Base-by-base conservation (phyloP, 1,140 invertebrate genomes). In the Onthophagus taurus region DNA sequence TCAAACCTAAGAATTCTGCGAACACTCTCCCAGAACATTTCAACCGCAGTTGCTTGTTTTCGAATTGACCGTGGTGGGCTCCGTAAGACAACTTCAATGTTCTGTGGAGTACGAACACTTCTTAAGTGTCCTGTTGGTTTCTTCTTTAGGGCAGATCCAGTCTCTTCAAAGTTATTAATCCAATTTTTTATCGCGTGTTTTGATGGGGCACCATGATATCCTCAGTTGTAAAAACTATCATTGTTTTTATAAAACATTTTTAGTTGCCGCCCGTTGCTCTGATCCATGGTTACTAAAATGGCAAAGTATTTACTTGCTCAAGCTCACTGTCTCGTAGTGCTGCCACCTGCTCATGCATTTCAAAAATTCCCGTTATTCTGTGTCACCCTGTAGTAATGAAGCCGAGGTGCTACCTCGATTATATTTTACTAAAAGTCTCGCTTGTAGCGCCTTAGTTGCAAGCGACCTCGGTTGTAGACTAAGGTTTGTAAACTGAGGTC, bases 131-230 rank as follows among this genome's bases (percentile, higher is more conserved):
- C 31, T 34, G 31, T 8, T 9, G 31, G 31, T 34, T n/a, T n/a
- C 14, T 34, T 34, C 14, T 34, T 34, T 34, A 34, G 8, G 8
- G 31, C 31, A 14, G 31, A 34, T 9, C 14, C 14, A 34, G 31
- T 34, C 14, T 34, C 31, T 14, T 34, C 31, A 14, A 34, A 34
- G 8, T 34, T 34, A 34, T 14, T 8, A 9, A 34, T 34, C 11
- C 31, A 34, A 9, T 6, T 34, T 34, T 26, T 26, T 9, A 34
- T 34, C 14, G 31, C 31, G 14, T 34, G 14, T 34, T 8, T 14
- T 34, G 31, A 34, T 34, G 24, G 31, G 13, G 8, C 8, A 34
- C 13, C 31, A 14, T 34, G 14, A 14, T 13, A 13, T 34, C 31
- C 31, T 11, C 6, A 34, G 13, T n/a, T 34, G 14, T 9, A 34